These are phyloP conservation scores for Ashinkailepas kermadecensis DNA, from an alignment of 2,888 invertebrate genomes.

Conservation along the genomic window DNA sequence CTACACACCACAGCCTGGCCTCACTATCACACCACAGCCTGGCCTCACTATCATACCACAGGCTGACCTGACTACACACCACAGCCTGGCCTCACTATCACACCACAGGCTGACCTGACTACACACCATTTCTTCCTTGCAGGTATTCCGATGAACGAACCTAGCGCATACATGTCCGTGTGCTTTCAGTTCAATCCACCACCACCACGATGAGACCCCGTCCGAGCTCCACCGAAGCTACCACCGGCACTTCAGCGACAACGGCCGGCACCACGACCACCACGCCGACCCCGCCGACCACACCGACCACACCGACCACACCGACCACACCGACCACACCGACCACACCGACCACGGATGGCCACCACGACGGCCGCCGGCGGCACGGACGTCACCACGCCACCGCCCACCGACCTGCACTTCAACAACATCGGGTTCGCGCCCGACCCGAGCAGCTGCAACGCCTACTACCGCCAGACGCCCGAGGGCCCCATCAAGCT, in stretches of 20 bases:
- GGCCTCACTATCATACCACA: too few species aligned
- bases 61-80: too few species aligned
- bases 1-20: too few species aligned
- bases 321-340: background rate
- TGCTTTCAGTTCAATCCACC: constrained; percentile 36
- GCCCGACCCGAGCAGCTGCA: constrained; percentile 60
- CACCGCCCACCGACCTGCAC: background rate
- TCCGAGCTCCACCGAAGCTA: constrained; percentile 39
- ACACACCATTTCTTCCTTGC: too few species aligned
- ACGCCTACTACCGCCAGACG: constrained; percentile 61
- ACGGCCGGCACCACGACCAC: background rate
- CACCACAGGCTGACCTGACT: too few species aligned
- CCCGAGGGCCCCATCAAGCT: constrained; percentile 53
- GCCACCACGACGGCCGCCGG: background rate
- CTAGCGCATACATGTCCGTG: constrained; percentile 22
- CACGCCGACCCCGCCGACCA: background rate
- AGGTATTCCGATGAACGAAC: too few species aligned
- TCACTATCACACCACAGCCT: too few species aligned
- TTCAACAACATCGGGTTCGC: constrained; percentile 26
- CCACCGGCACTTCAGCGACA: constrained; percentile 35
- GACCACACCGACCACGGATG: background rate
- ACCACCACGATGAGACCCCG: constrained; percentile 38
- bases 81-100: too few species aligned
- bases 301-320: background rate
- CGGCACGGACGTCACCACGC: background rate